These are phyloP conservation scores for Acanthurus tractus DNA, from an alignment of 2,797 vertebrate species.

Conservation along the genomic window DNA sequence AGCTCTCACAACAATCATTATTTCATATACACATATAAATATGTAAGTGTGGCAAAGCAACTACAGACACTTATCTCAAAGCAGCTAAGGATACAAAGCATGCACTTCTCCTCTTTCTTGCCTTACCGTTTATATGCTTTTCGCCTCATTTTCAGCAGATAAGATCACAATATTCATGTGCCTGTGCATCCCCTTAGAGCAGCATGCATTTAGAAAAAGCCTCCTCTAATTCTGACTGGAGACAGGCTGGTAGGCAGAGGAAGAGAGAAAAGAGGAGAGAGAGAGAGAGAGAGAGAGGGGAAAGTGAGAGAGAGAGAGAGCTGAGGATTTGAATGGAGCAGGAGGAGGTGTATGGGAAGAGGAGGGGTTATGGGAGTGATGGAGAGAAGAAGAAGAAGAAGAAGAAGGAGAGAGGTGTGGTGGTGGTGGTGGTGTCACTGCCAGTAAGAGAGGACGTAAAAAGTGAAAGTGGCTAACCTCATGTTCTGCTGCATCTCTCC, in stretches of 20 bases:
- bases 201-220: slow-evolving; percentile 78
- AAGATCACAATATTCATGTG: slow-evolving; percentile 77
- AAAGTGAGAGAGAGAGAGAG: slow-evolving; percentile 54
- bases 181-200: slow-evolving; percentile 76
- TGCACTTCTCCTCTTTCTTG: slow-evolving; percentile 56
- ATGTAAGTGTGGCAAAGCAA: slow-evolving; percentile 61
- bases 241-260: slow-evolving; percentile 74
- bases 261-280: slow-evolving; percentile 30
- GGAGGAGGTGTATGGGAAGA: slow-evolving; percentile 68
- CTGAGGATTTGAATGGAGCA: slow-evolving; percentile 70
- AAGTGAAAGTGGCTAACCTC: slow-evolving; percentile 89
- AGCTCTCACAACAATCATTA: slow-evolving; percentile 57
- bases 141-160: slow-evolving; percentile 82
- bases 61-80: slow-evolving; percentile 58
- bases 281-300: neutral
- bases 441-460: slow-evolving; percentile 66
- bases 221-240: slow-evolving; percentile 79
- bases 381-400: slow-evolving; percentile 30
- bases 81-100: slow-evolving; percentile 52
- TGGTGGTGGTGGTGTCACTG: slow-evolving; percentile 57
- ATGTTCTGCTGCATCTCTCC: slow-evolving; percentile 92
- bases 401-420: slow-evolving; percentile 31
- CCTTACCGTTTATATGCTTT: slow-evolving; percentile 85
- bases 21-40: slow-evolving; percentile 3
- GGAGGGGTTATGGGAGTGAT: slow-evolving; percentile 67